phyloP scores from a whole-genome alignment of 2,113 vertebrate genomes.

The Malurus elegans region DNA sequence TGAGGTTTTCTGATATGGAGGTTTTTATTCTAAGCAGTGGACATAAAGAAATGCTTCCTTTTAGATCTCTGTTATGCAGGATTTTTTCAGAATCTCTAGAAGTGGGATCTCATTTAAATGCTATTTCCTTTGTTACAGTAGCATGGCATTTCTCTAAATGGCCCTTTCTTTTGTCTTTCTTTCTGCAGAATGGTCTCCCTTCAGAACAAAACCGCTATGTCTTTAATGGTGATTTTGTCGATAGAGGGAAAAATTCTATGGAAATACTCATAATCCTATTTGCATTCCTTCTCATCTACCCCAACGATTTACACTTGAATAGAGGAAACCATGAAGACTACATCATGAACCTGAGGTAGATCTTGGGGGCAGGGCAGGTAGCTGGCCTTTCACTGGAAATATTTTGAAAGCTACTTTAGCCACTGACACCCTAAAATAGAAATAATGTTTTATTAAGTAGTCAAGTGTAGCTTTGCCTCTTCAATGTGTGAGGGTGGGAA shows the following conservation, averaged over 20 bases:
- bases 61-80: neutral
- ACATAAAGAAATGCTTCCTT: neutral
- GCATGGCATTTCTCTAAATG: neutral
- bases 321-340: constrained; percentile 97
- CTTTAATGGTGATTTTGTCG: constrained; percentile 98
- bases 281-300: constrained; percentile 89
- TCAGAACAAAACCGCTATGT: constrained; percentile 87
- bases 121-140: neutral
- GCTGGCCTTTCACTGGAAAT: neutral
- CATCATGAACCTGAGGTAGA: constrained; percentile 92
- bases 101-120: neutral
- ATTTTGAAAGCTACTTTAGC: neutral
- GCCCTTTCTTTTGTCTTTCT: neutral
- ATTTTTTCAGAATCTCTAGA: neutral
- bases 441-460: neutral
- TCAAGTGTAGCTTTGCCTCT: neutral
- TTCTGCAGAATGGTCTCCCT: constrained; percentile 90
- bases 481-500: neutral
- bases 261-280: constrained; percentile 91
- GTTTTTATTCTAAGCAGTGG: neutral
- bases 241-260: constrained; percentile 90
- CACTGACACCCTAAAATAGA: neutral
- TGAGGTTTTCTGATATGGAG: neutral
- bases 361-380: neutral
- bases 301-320: constrained; percentile 90